Evolutionary conservation across 2,113 vertebrate genomes (phyloP).

Genomic region (Trematocara zebra): DNA sequence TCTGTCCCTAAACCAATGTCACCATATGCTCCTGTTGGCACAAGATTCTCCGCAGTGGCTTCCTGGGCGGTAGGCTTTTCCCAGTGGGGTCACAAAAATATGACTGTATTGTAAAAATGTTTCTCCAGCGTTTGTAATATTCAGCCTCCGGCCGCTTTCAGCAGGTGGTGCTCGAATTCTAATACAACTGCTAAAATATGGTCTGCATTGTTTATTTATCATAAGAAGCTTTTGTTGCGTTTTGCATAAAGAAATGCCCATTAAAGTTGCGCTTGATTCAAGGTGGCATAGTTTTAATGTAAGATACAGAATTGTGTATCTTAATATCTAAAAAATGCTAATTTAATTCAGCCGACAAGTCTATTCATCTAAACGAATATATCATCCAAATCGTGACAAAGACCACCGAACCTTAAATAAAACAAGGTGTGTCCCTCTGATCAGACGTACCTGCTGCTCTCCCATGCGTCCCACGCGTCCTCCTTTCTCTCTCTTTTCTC

Average conservation of each 20-base stretch:
- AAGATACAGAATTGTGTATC: background rate
- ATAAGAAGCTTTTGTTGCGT: background rate
- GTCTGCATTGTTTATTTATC: background rate
- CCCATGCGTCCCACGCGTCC: background rate
- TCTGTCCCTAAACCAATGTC: constrained; percentile 73
- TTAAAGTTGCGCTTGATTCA: background rate
- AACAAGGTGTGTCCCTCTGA: constrained; percentile 1
- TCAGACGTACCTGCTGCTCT: constrained; percentile 48
- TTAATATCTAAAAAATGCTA: background rate
- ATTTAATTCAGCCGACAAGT: background rate
- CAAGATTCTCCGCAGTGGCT: constrained; percentile 26
- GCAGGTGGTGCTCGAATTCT: background rate
- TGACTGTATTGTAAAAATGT: background rate
- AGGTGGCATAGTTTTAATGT: background rate
- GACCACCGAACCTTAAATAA: background rate
- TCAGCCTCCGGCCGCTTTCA: background rate
- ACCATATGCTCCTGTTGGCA: constrained; percentile 78
- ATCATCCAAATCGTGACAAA: background rate
- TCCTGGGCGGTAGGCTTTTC: constrained; percentile 5
- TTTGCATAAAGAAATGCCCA: background rate
- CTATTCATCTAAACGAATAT: background rate
- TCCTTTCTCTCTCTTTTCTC: background rate
- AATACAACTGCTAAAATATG: background rate
- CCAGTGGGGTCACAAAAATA: constrained; percentile 25
- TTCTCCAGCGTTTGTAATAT: background rate